phyloP scores from a whole-genome alignment of 2,797 vertebrate genomes.

The Enteromius unitaeniatus region DNA sequence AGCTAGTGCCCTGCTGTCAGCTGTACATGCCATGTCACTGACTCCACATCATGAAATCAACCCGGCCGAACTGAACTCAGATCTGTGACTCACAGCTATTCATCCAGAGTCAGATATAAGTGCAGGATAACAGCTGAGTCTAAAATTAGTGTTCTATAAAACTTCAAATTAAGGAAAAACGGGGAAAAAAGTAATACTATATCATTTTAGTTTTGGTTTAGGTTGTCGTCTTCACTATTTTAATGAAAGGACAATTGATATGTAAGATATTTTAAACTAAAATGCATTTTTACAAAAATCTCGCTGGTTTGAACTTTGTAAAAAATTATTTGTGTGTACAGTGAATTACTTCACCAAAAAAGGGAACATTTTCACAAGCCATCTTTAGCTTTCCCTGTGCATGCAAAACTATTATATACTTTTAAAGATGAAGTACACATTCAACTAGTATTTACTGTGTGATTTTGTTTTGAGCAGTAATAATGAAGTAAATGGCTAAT shows the following conservation, averaged over 20 bases:
- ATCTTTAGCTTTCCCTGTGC: not conserved
- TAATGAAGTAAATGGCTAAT: not conserved
- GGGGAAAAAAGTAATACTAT: not conserved
- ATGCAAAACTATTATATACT: not conserved
- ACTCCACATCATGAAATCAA: constrained; percentile 48
- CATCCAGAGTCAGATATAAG: not conserved
- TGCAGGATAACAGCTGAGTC: not conserved
- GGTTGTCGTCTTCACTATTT: no score
- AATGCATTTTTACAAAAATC: not conserved
- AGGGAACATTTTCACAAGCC: not conserved
- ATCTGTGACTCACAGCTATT: constrained; percentile 20
- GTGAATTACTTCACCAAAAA: no score
- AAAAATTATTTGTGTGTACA: not conserved
- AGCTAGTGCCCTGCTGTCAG: constrained; percentile 53
- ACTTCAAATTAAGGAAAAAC: not conserved
- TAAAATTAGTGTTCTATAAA: not conserved
- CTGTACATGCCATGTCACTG: constrained; percentile 30
- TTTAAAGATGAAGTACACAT: not conserved
- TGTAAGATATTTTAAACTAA: no score
- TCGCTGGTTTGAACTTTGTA: not conserved
- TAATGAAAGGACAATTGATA: no score
- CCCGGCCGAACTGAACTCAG: constrained; percentile 27
- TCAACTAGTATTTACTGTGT: not conserved
- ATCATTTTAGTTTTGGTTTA: not conserved
- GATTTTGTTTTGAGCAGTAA: not conserved